Percentiles rank a stretch among this genome's conserved stretches.
phyloP scores from a whole-genome alignment of 2,113 vertebrate species.

The Azemiops feae region DNA sequence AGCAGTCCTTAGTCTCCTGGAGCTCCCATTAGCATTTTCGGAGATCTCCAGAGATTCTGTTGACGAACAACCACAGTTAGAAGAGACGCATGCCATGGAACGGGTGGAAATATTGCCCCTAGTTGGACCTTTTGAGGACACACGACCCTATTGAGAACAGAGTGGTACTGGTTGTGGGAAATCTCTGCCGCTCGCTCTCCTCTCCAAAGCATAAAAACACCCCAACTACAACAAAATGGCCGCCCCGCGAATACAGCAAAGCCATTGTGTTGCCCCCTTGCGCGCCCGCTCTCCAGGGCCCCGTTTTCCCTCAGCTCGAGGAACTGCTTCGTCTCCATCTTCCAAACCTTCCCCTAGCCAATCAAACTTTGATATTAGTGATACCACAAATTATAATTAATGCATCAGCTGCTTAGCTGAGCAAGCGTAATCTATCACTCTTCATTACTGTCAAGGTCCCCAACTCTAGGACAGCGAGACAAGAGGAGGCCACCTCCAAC shows the following conservation, averaged over 20 bases:
- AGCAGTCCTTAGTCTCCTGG: slow-evolving; percentile 91
- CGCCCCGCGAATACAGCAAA: slow-evolving; percentile 67
- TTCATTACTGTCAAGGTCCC: slow-evolving; percentile 98
- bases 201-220: slow-evolving; percentile 46
- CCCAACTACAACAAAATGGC: too few relatives aligned
- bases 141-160: background rate
- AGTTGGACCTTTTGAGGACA: background rate
- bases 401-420: slow-evolving; percentile 92
- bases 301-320: slow-evolving; percentile 52
- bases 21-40: slow-evolving; percentile 80
- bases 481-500: slow-evolving; percentile 84
- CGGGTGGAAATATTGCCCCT: background rate
- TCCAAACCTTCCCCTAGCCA: slow-evolving; percentile 78
- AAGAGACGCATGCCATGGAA: background rate
- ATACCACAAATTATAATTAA: slow-evolving; percentile 91
- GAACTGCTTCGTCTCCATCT: slow-evolving; percentile 59
- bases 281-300: slow-evolving; percentile 52
- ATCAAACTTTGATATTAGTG: slow-evolving; percentile 83
- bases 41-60: slow-evolving; percentile 87
- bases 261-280: slow-evolving; percentile 73
- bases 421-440: slow-evolving; percentile 95
- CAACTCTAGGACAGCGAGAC: slow-evolving; percentile 86
- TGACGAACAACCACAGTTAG: slow-evolving; percentile 40
- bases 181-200: slow-evolving; percentile 26
- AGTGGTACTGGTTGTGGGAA: slow-evolving; percentile 1